A percentile compares a stretch with the other conserved stretches of the same genome.
phyloP scores from a whole-genome alignment of 2,113 vertebrate species.

The Corythornis vintsioides region DNA sequence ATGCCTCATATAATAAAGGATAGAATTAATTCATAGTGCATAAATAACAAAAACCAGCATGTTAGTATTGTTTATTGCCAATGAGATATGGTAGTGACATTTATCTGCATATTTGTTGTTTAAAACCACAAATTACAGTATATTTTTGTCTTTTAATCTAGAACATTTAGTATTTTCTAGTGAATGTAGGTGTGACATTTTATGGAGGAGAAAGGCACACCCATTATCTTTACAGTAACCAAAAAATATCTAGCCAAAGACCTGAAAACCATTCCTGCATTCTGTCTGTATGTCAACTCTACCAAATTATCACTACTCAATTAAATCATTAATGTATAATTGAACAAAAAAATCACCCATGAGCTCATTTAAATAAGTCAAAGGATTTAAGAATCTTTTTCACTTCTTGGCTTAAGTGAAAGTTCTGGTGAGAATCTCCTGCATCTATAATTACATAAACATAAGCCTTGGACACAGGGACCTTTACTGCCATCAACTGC shows the following conservation, averaged over 20 bases:
- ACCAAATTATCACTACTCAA: conserved; percentile 18
- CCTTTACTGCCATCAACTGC: not conserved
- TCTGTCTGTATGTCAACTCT: not conserved
- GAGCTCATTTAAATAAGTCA: not conserved
- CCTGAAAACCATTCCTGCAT: conserved; percentile 16
- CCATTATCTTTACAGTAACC: conserved; percentile 17
- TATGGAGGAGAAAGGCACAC: not conserved
- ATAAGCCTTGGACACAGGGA: not conserved
- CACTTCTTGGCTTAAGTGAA: conserved; percentile 1
- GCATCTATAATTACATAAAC: not conserved
- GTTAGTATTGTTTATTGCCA: not conserved
- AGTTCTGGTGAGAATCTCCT: not conserved
- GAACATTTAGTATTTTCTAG: not conserved
- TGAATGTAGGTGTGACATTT: not conserved
- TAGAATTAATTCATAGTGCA: not conserved
- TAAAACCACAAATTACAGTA: not conserved
- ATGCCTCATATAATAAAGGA: not conserved
- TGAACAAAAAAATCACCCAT: not conserved
- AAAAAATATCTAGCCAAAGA: not conserved
- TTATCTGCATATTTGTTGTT: not conserved
- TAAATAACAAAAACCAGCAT: not conserved
- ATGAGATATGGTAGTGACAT: not conserved
- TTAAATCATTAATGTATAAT: conserved; percentile 29
- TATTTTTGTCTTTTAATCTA: not conserved
- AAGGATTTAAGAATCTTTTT: not conserved